phyloP scores from a whole-genome alignment of 2,113 vertebrate species.

The Dicrurus megarhynchus region DNA sequence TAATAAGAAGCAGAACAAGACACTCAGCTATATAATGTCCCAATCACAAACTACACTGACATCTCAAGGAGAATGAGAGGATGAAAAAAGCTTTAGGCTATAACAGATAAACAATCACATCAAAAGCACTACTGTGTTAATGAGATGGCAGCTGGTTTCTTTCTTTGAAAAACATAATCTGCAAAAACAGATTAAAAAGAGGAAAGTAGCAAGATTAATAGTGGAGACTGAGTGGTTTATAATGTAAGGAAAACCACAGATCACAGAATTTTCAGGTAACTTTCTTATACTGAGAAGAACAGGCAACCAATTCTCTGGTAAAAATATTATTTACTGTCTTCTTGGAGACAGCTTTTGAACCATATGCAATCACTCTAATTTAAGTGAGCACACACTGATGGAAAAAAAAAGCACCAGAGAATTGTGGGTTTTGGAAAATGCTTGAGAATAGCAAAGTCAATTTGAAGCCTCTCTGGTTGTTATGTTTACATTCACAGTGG shows the following conservation, averaged over 20 bases:
- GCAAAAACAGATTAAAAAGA: neutral
- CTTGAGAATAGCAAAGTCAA: neutral
- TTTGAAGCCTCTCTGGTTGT: neutral
- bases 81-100: neutral
- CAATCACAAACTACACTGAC: neutral
- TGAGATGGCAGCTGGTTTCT: neutral
- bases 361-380: neutral
- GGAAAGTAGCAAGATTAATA: neutral
- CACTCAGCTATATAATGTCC: neutral
- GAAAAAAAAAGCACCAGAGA: neutral
- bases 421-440: neutral
- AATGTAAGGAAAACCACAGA: neutral
- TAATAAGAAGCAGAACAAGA: constrained; percentile 10
- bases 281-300: neutral
- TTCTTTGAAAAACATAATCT: neutral
- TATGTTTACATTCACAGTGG: neutral
- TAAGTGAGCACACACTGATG: neutral
- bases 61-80: neutral
- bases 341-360: neutral
- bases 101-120: constrained; percentile 21
- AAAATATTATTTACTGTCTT: neutral
- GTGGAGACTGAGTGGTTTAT: neutral
- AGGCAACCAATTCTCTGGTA: neutral
- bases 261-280: neutral
- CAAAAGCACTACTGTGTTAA: constrained; percentile 15